Base-by-base conservation (phyloP, 2,888 invertebrate species). In the Horisme vitalbata region DNA sequence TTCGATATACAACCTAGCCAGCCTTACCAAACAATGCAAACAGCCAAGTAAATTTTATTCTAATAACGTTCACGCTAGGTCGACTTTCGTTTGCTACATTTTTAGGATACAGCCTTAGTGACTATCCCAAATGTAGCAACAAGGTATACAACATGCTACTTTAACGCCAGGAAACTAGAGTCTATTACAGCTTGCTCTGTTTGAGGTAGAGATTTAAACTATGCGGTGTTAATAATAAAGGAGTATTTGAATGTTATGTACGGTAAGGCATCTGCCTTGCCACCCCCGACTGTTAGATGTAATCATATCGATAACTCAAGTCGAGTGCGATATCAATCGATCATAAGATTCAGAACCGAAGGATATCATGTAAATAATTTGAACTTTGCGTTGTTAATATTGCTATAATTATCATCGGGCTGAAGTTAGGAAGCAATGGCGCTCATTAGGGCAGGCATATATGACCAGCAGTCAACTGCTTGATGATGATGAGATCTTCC, bases 181-280 rank as follows among this genome's bases (percentile, higher is more conserved):
- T 24, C 31, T 0, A 33, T 10, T 26, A 24, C 48, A 6, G 34
- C 18, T 18, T 50, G 43, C 31, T 3, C 4, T 18, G 18, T n/a
- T 38, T 15, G 30, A 7, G 20, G 8, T 45, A 24, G 33, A 39
- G 15, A 46, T 56, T 59, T 51, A 46, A 59, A 65, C 45, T 63
- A 63, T 65, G 47, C 49, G 41, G 51, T 59, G 59, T 66, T 61
- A 57, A 66, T 68, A 68, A 68, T 69, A 68, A 64, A n/a, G 61
- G 60, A 56, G 64, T 64, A 64, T 68, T 68, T 43, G 57, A 65
- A 62, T 58, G 58, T 65, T 64, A 39, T 57, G 41, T 63, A 65
- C 56, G 45, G 55, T 55, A 54, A 62, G 23, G 72, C 83, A 81
- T 78, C 79, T 80, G 78, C 75, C 71, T 79, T 80, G 78, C 75